Percentiles rank a stretch among this genome's conserved stretches.
phyloP scores from a whole-genome alignment of 30 jellyfish, hydroid and myxozoan genomes.

The Catostylus mosaicus region DNA sequence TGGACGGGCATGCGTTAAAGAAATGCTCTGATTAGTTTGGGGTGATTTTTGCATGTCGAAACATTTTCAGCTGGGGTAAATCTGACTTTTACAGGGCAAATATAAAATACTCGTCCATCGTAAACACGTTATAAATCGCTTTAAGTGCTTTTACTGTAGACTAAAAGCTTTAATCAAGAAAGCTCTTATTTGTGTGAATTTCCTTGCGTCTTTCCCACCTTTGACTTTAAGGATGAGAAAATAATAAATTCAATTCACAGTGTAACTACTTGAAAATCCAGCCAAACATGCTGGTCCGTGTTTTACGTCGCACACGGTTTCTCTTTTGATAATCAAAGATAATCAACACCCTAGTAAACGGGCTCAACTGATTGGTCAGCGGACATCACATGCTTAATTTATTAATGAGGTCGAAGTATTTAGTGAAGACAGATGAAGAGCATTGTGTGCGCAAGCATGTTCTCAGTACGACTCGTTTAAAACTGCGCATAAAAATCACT shows the following conservation, averaged over 20 bases:
- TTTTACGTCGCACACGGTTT: constrained; percentile 5
- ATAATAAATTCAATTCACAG: neutral
- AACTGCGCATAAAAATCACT: neutral
- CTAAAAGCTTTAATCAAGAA: neutral
- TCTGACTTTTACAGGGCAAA: no score
- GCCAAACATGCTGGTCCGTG: constrained; percentile 26
- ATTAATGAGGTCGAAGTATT: constrained; percentile 63
- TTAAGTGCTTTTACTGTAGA: no score
- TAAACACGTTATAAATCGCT: no score
- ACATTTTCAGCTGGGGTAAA: no score
- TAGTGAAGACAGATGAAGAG: constrained; percentile 23
- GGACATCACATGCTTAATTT: constrained; percentile 51
- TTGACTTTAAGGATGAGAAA: neutral
- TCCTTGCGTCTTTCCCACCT: neutral
- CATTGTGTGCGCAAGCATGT: constrained; percentile 64
- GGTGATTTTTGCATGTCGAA: no score
- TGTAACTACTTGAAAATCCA: neutral
- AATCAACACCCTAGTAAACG: constrained; percentile 56
- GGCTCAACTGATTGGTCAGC: constrained; percentile 52
- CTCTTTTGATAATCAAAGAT: constrained; percentile 23
- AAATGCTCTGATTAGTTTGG: no score
- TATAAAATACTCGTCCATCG: no score
- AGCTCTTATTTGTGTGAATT: neutral
- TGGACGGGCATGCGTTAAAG: no score
- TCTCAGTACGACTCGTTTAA: constrained; percentile 3